Evolutionary conservation across 2,797 vertebrate genomes (phyloP), one percentile per base, ranked within the genome.

Genomic region (Carapus acus): DNA sequence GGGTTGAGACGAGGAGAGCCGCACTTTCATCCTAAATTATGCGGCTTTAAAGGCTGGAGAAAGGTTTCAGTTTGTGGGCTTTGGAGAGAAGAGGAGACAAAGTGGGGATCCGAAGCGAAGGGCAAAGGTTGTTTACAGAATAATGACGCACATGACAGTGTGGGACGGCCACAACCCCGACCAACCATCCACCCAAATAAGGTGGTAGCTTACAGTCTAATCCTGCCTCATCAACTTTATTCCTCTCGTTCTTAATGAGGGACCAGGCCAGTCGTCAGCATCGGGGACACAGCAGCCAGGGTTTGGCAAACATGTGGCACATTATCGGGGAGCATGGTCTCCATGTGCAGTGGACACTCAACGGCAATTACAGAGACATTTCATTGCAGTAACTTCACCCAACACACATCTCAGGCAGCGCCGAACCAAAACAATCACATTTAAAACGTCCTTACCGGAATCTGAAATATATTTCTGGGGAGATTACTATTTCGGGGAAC

Each of bases 401-500:
- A 27, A 27, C 24, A 27, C 4, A 5, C 24, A 27, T 27, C n/a
- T n/a, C n/a, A n/a, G n/a, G n/a, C n/a, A n/a, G n/a, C n/a, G n/a
- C n/a, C n/a, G n/a, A n/a, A n/a, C n/a, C n/a, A n/a, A n/a, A n/a
- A n/a, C n/a, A n/a, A n/a, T n/a, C n/a, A n/a, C n/a, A n/a, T n/a
- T n/a, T n/a, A n/a, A n/a, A n/a, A n/a, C n/a, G n/a, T n/a, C n/a
- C n/a, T n/a, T n/a, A n/a, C n/a, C n/a, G n/a, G n/a, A n/a, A n/a
- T n/a, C n/a, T n/a, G n/a, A n/a, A n/a, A n/a, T n/a, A n/a, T n/a
- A n/a, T n/a, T n/a, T n/a, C n/a, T n/a, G n/a, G n/a, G n/a, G n/a
- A n/a, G n/a, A n/a, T n/a, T n/a, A 44, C 40, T 49, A n/a, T 27
- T 71, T 62, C 65, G 73, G 73, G 62, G 45, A 68, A 57, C 63